Evolutionary conservation across 1,140 invertebrate species (phyloP), one percentile per base, ranked within the genome.

Genomic region (Euwallacea similis): DNA sequence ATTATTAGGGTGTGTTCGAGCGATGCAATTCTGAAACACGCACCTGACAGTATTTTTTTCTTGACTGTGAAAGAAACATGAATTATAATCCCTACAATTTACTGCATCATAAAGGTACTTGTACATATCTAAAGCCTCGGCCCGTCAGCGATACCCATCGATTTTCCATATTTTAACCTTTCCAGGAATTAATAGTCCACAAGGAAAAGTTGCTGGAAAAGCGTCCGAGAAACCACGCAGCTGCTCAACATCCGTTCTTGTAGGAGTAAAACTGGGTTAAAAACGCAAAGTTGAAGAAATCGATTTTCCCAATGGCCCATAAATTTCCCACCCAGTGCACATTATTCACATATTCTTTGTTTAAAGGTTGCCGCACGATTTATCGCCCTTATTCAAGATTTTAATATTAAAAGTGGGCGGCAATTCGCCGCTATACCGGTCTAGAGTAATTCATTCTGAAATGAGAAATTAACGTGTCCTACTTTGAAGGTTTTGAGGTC

Each of bases 261-360:
- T 50, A 50, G 9, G 13, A 50, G 46, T 58, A 16, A 55, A 66
- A 66, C 63, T 66, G 63, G 63, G 63, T 66, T 66, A 66, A 66
- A 66, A 66, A 56, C 50, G 63, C 47, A 21, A 41, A 43, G 33
- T 56, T 55, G 15, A 41, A 43, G 33, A 21, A 63, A 66, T 66
- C 63, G 50, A 66, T 66, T 66, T 66, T 66, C 63, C 44, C 63
- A 43, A 66, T 66, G 33, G 53, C 63, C 33, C 63, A 43, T 66
- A 66, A 66, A 66, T 66, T 55, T 66, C 41, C 42, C 16, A 42
- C n/a, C 63, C 46, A 33, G 9, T 56, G 46, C 46, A 50, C 46
- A 43, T 56, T 66, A 54, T 55, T 66, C 63, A 66, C 63, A 54
- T 66, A 56, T 55, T 56, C 63, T 66, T 66, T 66, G 63, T 66